These are phyloP conservation scores for Pseudochirops corinnae DNA, from an alignment of 2,797 vertebrate species.

Conservation along the genomic window DNA sequence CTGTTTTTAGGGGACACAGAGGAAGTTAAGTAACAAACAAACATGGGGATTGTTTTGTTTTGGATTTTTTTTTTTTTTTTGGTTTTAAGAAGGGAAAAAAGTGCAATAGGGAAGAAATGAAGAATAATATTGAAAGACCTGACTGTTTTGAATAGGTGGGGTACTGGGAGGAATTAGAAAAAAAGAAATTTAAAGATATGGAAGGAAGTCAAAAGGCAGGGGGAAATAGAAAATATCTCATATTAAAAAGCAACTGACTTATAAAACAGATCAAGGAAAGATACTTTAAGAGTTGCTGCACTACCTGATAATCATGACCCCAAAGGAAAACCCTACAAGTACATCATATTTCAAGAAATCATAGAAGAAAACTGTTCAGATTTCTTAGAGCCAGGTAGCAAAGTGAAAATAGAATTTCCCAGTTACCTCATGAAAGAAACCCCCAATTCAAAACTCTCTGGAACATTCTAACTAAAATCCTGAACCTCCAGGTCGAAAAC, in stretches of 20 bases:
- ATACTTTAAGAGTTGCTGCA: not conserved
- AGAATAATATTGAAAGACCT: not conserved
- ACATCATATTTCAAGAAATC: not conserved
- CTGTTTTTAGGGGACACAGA: not conserved
- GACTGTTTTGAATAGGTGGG: not conserved
- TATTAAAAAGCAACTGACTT: not conserved
- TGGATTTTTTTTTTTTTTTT: not conserved
- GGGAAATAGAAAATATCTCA: not conserved
- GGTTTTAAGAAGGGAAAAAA: not conserved
- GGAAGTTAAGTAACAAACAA: not conserved
- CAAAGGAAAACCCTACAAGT: not conserved
- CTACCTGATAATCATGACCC: not conserved
- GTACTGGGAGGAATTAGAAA: not conserved
- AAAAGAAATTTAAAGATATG: not conserved
- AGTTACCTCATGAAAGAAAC: not conserved
- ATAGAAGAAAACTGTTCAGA: not conserved
- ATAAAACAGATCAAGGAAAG: not conserved
- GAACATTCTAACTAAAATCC: not conserved
- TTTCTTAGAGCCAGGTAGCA: not conserved
- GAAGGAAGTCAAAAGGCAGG: not conserved
- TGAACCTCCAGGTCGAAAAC: not conserved
- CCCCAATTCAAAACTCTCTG: not conserved
- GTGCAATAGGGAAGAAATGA: not conserved
- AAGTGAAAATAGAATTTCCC: not conserved
- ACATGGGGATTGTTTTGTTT: not conserved